These are phyloP conservation scores for Diploptera punctata DNA, from an alignment of 2,888 invertebrate genomes.

Conservation along the genomic window DNA sequence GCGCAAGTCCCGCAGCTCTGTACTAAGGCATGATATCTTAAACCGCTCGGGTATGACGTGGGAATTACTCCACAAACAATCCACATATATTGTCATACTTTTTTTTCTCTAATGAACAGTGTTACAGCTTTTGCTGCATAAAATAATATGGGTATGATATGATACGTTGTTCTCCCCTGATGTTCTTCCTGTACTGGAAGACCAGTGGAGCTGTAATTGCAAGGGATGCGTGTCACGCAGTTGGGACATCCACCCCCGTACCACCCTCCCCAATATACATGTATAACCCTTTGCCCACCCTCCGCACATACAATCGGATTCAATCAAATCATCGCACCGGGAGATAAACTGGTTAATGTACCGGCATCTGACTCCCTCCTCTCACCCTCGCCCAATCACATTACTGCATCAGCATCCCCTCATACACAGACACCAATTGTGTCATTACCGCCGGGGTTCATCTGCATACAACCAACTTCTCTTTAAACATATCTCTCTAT, in stretches of 20 bases:
- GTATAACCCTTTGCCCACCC: not conserved
- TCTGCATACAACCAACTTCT: too few species aligned
- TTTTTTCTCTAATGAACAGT: too few species aligned
- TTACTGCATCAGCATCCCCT: not conserved
- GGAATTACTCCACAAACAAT: too few species aligned
- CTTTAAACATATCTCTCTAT: too few species aligned
- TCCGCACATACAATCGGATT: conserved; percentile 26
- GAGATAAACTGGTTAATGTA: conserved; percentile 37
- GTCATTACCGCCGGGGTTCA: not conserved
- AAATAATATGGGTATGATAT: too few species aligned
- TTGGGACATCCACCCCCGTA: conserved; percentile 7
- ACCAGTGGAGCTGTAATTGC: conserved; percentile 20
- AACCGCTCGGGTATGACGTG: too few species aligned
- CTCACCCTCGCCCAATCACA: conserved; percentile 26
- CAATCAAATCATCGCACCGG: conserved; percentile 40
- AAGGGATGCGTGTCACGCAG: conserved; percentile 27
- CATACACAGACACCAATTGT: conserved; percentile 6
- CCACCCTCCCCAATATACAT: not conserved
- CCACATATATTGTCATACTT: too few species aligned
- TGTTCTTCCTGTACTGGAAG: too few species aligned
- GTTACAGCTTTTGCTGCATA: too few species aligned
- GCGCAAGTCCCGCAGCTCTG: too few species aligned
- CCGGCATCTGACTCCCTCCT: conserved; percentile 33
- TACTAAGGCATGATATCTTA: too few species aligned
- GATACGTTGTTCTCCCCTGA: not conserved